These are phyloP conservation scores for Tapirus indicus DNA, from an alignment of 2,797 vertebrate genomes.

Conservation along the genomic window DNA sequence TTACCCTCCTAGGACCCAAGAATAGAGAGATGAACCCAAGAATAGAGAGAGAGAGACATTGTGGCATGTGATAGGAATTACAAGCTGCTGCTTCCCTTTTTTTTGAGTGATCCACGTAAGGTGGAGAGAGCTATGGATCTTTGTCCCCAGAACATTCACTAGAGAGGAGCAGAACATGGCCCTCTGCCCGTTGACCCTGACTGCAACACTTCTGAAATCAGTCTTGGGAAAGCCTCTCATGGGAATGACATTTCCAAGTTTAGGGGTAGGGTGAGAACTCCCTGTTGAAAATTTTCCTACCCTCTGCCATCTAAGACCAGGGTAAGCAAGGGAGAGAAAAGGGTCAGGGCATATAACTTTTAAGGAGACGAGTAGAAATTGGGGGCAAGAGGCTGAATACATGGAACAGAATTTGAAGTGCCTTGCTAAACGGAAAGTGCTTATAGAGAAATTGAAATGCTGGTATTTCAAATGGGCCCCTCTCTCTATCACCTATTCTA, in stretches of 20 bases:
- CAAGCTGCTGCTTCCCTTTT: background rate
- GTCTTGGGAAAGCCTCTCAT: constrained; percentile 2
- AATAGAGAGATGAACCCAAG: constrained; percentile 10
- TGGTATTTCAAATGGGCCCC: background rate
- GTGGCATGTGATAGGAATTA: background rate
- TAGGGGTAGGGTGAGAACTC: background rate
- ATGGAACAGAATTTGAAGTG: background rate
- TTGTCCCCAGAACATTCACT: background rate
- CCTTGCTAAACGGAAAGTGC: background rate
- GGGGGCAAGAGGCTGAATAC: background rate
- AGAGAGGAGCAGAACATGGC: background rate
- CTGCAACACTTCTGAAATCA: background rate
- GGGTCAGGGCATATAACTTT: background rate
- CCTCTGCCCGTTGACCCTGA: background rate
- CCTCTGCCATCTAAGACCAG: background rate
- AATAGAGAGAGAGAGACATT: background rate
- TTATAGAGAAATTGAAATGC: background rate
- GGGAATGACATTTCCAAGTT: background rate
- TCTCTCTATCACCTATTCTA: background rate
- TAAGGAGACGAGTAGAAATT: background rate
- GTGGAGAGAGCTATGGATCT: background rate
- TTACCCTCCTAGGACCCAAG: constrained; percentile 46
- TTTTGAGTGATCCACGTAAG: background rate
- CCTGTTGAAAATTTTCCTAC: background rate
- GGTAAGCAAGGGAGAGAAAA: background rate